Evolutionary conservation across 2,888 invertebrate species (phyloP), one percentile per base, ranked within the genome.

Genomic region (Sinotaia quadrata): DNA sequence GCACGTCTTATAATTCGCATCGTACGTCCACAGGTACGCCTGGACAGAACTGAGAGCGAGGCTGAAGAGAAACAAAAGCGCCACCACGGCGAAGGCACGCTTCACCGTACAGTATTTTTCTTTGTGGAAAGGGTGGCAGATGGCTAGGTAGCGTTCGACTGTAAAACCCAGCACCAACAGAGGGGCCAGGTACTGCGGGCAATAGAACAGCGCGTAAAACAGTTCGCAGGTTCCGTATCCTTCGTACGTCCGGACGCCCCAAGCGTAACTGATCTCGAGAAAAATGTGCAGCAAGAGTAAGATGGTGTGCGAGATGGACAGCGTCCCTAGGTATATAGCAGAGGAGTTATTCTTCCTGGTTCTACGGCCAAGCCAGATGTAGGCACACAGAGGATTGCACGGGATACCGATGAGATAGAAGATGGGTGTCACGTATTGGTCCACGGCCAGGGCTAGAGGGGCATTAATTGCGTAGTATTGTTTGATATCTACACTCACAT

Each of bases 111-210:
- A 87, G 72, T 76, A 85, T 33, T 73, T 74, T 57, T 84, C 83
- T 67, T 86, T 85, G 58, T 74, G 70, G 72, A 86, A 87, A 0
- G 85, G 85, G 49, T 81, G 78, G 65, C 85, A 86, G 29, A 85
- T 80, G 7, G 87, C 87, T 41, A 87, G 85, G 75, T 84, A 88
- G 15, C 88, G 69, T 66, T 88, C 88, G 18, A 87, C 83, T 0
- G 88, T 87, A 62, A 87, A 87, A 7, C 85, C 84, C 4, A 88
- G 73, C n/a, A 87, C 87, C 2, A 87, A 75, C 21, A 87, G 65
- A 0, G 88, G 88, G 0, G 86, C 84, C 29, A 84, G 72, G 73
- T 87, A 87, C 69, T 87, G 87, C 1, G 83, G 83, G 4, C 80
- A 78, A 51, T 81, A 75, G 67, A 81, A 82, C 27, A 85, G 54